Evolutionary conservation across 2,888 invertebrate genomes (phyloP).

Genomic region (Cheilosia impressa): DNA sequence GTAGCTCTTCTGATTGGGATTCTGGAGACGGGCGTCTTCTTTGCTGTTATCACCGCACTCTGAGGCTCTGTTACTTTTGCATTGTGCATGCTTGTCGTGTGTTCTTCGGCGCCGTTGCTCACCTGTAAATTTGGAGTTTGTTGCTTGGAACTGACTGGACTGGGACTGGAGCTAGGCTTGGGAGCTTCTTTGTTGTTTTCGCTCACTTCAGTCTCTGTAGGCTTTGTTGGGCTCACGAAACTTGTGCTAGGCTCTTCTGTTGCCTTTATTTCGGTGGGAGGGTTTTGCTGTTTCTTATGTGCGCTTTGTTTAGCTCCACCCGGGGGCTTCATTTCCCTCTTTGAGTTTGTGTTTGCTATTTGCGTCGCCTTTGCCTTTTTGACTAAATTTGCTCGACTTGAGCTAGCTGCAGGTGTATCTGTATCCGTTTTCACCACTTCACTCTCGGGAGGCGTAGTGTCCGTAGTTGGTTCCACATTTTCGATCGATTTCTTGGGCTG

Average conservation of each 20-base stretch:
- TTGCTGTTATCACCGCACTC: neutral
- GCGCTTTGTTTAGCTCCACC: neutral
- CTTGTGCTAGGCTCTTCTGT: too few species aligned
- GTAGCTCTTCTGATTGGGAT: constrained; percentile 79
- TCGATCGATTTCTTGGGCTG: neutral
- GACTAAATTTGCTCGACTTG: neutral
- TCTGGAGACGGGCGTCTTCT: constrained; percentile 76
- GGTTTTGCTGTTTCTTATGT: too few species aligned
- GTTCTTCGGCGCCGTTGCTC: too few species aligned
- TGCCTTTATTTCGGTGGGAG: too few species aligned
- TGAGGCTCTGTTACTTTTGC: neutral
- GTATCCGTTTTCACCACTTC: neutral
- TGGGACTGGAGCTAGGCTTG: too few species aligned
- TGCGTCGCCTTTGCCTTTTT: neutral
- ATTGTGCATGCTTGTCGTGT: neutral
- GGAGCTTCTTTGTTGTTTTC: too few species aligned
- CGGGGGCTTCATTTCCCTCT: neutral
- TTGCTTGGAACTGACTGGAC: too few species aligned
- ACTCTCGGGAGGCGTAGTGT: neutral
- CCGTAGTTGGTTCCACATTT: neutral
- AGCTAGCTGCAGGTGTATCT: neutral
- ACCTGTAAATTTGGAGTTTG: too few species aligned
- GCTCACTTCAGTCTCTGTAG: too few species aligned
- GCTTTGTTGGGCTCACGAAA: too few species aligned
- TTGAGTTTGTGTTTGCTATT: neutral